Evolutionary conservation across 1,140 invertebrate species (phyloP), one percentile per base, ranked within the genome.

Genomic region (Zophobas atratus): DNA sequence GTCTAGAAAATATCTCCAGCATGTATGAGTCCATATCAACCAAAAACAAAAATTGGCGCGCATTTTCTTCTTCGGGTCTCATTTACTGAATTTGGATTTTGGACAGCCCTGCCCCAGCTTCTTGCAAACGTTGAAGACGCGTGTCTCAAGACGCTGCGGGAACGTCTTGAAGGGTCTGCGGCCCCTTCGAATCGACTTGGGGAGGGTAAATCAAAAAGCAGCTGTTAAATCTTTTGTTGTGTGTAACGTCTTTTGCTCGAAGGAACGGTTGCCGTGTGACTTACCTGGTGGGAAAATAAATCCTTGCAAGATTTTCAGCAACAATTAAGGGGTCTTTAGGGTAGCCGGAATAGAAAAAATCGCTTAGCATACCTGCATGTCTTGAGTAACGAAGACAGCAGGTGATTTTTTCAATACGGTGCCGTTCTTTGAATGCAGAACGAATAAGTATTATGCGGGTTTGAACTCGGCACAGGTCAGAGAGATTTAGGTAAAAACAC

Each of bases 141-240:
- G 75, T 71, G 78, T 77, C 79, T 81, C 77, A 81, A 81, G 80
- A 79, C 70, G 80, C 67, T 57, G 36, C 49, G 81, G 70, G 76
- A 81, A 79, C 70, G 51, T 79, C 80, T 82, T 79, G 72, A 73
- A 78, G 73, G 79, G 56, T 72, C 67, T 43, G 48, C 49, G 71
- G 51, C 6, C 71, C 49, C 71, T 75, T 56, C 51, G 39, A 79
- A 70, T 74, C 79, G 79, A 80, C 81, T 82, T 82, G 77, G 81
- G 82, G 81, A 81, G 82, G 81, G 81, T 79, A 80, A 81, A 83
- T 83, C 82, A 83, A 83, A 82, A 82, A 76, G 81, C 82, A 83
- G 82, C 81, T 83, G 82, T 79, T 76, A 76, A 75, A 76, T 76
- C 77, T 80, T 81, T 83, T 82, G 80, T 78, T 46, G 49, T 6